A percentile compares a stretch with the other conserved stretches of the same genome.
Conservation (phyloP, 37 sponge, comb jelly and placozoan genomes). For the Geodia barretti region DNA sequence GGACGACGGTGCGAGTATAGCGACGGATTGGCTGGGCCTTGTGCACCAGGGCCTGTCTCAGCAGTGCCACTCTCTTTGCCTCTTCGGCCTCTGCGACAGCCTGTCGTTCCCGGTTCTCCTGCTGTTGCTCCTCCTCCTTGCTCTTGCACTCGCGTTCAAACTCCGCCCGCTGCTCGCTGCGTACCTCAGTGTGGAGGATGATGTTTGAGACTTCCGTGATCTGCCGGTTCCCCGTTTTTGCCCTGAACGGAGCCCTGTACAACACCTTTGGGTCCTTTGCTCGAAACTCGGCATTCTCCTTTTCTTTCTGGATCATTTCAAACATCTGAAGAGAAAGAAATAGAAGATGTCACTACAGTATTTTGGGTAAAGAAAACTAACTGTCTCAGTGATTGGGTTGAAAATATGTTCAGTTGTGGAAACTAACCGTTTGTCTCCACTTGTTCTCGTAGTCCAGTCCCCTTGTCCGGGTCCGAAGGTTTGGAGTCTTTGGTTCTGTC, state of each 20-base stretch:
- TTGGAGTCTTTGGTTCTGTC: constrained; percentile 59
- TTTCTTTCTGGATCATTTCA: constrained; percentile 6
- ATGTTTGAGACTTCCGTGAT: constrained; percentile 43
- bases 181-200: constrained; percentile 59
- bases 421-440: constrained; percentile 55
- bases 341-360: background rate
- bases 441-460: constrained; percentile 42
- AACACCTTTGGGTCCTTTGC: constrained; percentile 44
- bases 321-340: background rate
- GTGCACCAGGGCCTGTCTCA: constrained; percentile 64
- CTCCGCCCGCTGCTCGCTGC: constrained; percentile 48
- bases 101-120: constrained; percentile 30
- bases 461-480: constrained; percentile 59
- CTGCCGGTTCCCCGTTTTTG: constrained; percentile 33
- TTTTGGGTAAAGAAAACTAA: background rate
- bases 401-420: background rate
- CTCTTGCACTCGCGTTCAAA: constrained; percentile 37
- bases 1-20: constrained; percentile 40
- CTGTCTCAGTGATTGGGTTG: background rate
- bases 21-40: constrained; percentile 75
- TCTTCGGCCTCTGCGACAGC: constrained; percentile 54
- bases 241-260: constrained; percentile 60
- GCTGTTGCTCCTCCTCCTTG: constrained; percentile 14
- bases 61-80: constrained; percentile 27
- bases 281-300: constrained; percentile 49